Evolutionary conservation across 2,888 invertebrate genomes (phyloP).

Genomic region (Deilephila porcellus): DNA sequence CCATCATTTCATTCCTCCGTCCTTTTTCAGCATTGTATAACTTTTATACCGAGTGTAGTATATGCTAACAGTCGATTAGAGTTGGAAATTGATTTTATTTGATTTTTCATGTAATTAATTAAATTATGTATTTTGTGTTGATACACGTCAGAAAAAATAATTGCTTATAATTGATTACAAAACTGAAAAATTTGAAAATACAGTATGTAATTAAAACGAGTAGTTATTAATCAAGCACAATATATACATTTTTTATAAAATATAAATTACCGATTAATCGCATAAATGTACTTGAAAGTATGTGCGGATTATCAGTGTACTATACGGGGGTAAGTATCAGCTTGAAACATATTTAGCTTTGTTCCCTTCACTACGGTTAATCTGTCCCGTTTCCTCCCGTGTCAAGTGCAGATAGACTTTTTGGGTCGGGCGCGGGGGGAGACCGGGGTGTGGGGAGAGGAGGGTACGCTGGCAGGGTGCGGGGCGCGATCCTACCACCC

Average conservation of each 20-base stretch:
- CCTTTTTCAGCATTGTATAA: slow-evolving; percentile 80
- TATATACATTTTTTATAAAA: not conserved
- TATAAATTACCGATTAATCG: not conserved
- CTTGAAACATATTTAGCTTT: slow-evolving; percentile 84
- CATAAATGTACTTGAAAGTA: not conserved
- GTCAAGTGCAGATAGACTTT: slow-evolving; percentile 85
- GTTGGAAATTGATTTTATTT: slow-evolving; percentile 34
- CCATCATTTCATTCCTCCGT: slow-evolving; percentile 79
- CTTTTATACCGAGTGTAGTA: slow-evolving; percentile 62
- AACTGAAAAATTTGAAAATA: not conserved
- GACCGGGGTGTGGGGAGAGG: slow-evolving; percentile 44
- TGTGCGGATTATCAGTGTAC: slow-evolving; percentile 42
- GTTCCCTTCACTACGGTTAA: slow-evolving; percentile 84
- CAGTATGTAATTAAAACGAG: not conserved
- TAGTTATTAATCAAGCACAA: not conserved
- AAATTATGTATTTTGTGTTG: not conserved
- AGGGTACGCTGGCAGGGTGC: slow-evolving; percentile 55
- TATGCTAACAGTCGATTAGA: slow-evolving; percentile 37
- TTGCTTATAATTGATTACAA: not conserved
- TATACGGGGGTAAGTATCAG: slow-evolving; percentile 77
- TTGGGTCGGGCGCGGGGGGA: slow-evolving; percentile 71
- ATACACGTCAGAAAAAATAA: not conserved
- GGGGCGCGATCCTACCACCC: slow-evolving; percentile 58
- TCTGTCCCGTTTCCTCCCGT: slow-evolving; percentile 84
- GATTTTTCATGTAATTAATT: not conserved